These are phyloP conservation scores for Biston betularia DNA, from an alignment of 2,888 invertebrate genomes.

Conservation along the genomic window DNA sequence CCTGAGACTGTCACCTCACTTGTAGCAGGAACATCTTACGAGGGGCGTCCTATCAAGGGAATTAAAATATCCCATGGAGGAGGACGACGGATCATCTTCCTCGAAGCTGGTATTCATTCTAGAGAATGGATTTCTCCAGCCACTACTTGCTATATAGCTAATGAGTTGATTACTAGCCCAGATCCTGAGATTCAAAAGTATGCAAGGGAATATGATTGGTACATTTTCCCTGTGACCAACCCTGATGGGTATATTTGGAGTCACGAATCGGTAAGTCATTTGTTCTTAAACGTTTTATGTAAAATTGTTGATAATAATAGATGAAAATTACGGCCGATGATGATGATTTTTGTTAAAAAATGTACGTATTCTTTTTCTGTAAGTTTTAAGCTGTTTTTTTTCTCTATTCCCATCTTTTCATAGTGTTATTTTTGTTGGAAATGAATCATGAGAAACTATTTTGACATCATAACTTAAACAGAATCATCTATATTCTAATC, in stretches of 20 bases:
- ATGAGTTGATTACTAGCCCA: conserved; percentile 87
- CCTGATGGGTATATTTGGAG: conserved; percentile 91
- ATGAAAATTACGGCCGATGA: too few relatives aligned
- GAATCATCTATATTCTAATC: too few relatives aligned
- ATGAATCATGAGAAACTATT: too few relatives aligned
- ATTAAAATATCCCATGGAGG: conserved; percentile 70
- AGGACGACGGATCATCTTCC: conserved; percentile 62
- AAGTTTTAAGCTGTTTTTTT: too few relatives aligned
- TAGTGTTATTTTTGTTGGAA: too few relatives aligned
- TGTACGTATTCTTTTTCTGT: too few relatives aligned
- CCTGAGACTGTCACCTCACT: conserved; percentile 76
- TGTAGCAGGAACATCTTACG: conserved; percentile 70
- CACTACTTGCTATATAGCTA: conserved; percentile 88
- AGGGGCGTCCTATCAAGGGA: conserved; percentile 76
- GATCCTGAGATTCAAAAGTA: conserved; percentile 82
- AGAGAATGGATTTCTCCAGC: conserved; percentile 92
- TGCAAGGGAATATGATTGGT: conserved; percentile 90
- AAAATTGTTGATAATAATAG: too few relatives aligned
- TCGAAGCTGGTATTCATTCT: conserved; percentile 88
- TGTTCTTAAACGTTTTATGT: too few relatives aligned
- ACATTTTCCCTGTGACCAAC: conserved; percentile 90
- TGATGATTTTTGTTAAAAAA: too few relatives aligned
- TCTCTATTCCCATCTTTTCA: too few relatives aligned
- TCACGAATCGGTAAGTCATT: conserved; percentile 83
- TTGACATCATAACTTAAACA: too few relatives aligned